These are phyloP conservation scores for Aplocera efformata DNA, from an alignment of 2,888 invertebrate species.

Conservation along the genomic window DNA sequence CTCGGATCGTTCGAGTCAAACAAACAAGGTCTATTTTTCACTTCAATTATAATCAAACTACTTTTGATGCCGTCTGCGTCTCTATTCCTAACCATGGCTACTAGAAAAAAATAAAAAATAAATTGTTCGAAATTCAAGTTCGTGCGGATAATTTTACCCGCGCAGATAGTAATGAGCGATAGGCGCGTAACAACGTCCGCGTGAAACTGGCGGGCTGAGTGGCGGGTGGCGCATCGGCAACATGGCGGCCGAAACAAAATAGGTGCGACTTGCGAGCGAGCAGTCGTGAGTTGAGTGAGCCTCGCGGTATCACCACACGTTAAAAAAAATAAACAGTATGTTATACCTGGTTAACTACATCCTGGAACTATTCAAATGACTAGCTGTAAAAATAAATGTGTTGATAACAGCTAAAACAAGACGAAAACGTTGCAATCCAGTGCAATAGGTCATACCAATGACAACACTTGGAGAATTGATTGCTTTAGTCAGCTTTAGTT, in stretches of 20 bases:
- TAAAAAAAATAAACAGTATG: constrained; percentile 72
- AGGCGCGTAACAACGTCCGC: constrained; percentile 63
- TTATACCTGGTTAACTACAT: constrained; percentile 26
- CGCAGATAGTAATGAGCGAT: constrained; percentile 43
- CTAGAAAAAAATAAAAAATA: constrained; percentile 14
- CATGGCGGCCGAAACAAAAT: constrained; percentile 66
- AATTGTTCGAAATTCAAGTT: constrained; percentile 28
- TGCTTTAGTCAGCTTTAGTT: not conserved
- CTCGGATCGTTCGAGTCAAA: constrained; percentile 67
- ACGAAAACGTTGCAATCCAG: constrained; percentile 9
- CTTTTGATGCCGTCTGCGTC: constrained; percentile 70
- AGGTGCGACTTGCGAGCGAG: constrained; percentile 55
- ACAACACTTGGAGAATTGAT: constrained; percentile 11
- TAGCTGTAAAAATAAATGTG: not conserved
- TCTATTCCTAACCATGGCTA: constrained; percentile 62
- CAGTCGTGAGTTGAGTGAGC: constrained; percentile 28
- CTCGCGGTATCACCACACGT: constrained; percentile 60
- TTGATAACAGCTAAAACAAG: not conserved
- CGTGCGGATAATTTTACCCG: constrained; percentile 45
- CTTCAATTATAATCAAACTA: constrained; percentile 62
- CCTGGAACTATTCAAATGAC: not conserved
- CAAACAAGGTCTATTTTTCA: constrained; percentile 65
- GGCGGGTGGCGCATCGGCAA: constrained; percentile 53
- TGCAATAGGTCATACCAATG: constrained; percentile 19
- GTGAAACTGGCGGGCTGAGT: constrained; percentile 66